Percentiles rank a stretch among this genome's conserved stretches.
Evolutionary conservation across 1,140 invertebrate genomes (phyloP).

Genomic region (Plutomurus gul): DNA sequence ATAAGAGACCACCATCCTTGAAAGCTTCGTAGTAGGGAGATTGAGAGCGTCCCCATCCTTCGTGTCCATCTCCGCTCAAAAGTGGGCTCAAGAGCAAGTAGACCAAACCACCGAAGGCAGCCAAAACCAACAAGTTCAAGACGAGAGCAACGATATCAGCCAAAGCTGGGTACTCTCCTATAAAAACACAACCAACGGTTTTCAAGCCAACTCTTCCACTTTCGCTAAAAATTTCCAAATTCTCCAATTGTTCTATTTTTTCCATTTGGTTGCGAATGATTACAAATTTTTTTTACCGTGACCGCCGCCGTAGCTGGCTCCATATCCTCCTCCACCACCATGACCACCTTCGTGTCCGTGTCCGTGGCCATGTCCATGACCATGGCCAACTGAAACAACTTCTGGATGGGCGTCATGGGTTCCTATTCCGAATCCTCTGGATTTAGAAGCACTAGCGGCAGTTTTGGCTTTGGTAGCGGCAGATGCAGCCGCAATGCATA

Average conservation of each 20-base stretch:
- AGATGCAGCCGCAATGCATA: conserved; percentile 52
- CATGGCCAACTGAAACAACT: conserved; percentile 48
- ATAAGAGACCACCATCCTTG: conserved; percentile 53
- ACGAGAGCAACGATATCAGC: conserved; percentile 54
- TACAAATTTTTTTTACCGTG: conserved; percentile 30
- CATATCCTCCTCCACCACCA: conserved; percentile 16
- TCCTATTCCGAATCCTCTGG: conserved; percentile 52
- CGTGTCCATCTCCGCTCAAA: conserved; percentile 48
- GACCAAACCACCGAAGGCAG: conserved; percentile 54
- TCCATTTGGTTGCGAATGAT: neutral
- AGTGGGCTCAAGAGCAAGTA: conserved; percentile 53
- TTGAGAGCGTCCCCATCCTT: conserved; percentile 51
- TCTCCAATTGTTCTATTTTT: too few species aligned
- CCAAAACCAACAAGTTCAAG: conserved; percentile 52
- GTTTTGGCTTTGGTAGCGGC: conserved; percentile 52
- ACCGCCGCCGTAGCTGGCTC: conserved; percentile 7
- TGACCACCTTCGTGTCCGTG: conserved; percentile 24
- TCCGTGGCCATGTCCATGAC: conserved; percentile 31
- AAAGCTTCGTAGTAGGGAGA: conserved; percentile 53
- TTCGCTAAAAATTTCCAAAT: too few species aligned
- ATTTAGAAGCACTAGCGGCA: conserved; percentile 9
- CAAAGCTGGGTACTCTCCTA: conserved; percentile 52
- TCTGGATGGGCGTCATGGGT: conserved; percentile 51
- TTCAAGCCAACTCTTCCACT: too few species aligned
- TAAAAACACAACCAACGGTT: neutral